Base-by-base conservation (phyloP, 2,888 invertebrate species). In the Morpho helenor region DNA sequence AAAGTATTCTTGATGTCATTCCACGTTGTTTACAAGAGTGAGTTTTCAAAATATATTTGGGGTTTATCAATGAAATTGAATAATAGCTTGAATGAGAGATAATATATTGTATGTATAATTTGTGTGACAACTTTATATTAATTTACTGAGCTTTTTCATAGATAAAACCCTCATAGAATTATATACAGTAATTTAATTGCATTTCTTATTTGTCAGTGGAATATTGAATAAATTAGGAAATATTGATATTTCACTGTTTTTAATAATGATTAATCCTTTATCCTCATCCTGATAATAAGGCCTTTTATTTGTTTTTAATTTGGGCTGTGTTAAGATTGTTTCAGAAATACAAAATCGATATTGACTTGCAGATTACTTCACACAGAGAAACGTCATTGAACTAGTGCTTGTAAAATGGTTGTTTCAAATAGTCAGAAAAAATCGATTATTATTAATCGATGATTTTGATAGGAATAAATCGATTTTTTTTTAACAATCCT, bases 101-200 rank as follows among this genome's bases (percentile, higher is more conserved):
- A 47, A 52, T 42, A 52, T 45, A 52, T 50, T 54, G 46, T 47
- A 50, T 57, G 10, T 56, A 46, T 56, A 49, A 49, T 47, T 52
- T 56, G 45, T 52, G 10, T 22, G 44, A 45, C 49, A 59, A n/a
- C 51, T 56, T 50, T 49, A 47, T 56, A 42, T 43, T 52, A 7
- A 40, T 45, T 55, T 16, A 16, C 16, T 16, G 16, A 16, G 16
- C 50, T 41, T 41, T 62, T 61, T 61, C 54, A 61, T 61, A 47
- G 59, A 59, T 59, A 60, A 56, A 60, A 45, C 53, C 56, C 45
- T 46, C 45, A 49, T 76, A 80, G 72, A 74, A 79, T 79, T 77
- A 84, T 87, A 89, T 90, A 90, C 89, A 88, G 88, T 90, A 89
- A 89, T 84, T 77, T 77, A 73, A 83, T 80, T 82, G 87, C 87